phyloP scores from a whole-genome alignment of 2,797 vertebrate species.

The Mormyrops boulengeri region DNA sequence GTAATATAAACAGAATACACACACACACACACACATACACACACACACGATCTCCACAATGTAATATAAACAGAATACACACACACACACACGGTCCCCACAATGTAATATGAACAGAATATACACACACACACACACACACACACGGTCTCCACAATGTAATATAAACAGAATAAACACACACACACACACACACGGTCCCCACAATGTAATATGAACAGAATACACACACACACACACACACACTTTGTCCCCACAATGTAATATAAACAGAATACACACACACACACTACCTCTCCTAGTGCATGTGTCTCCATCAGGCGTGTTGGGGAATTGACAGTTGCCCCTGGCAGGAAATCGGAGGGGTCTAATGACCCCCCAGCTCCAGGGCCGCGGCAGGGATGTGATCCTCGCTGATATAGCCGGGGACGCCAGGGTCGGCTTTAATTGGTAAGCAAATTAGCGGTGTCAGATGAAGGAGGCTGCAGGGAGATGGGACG shows the following conservation, averaged over 20 bases:
- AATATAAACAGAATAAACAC: no score
- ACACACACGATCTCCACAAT: neutral
- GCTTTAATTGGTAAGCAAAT: slow-evolving; percentile 59
- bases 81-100: neutral
- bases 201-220: no score
- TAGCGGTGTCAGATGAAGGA: slow-evolving; percentile 45
- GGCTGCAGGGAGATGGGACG: slow-evolving; percentile 48
- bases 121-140: no score
- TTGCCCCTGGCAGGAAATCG: neutral
- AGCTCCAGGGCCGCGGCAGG: no score
- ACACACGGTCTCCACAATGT: no score
- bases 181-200: no score
- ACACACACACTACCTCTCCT: neutral
- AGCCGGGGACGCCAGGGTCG: slow-evolving; percentile 22
- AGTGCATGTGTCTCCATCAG: neutral
- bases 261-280: neutral
- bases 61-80: neutral
- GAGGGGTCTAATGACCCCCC: slow-evolving; percentile 26
- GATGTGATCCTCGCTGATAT: neutral
- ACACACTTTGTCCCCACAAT: neutral
- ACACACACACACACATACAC: neutral
- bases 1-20: neutral
- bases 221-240: no score
- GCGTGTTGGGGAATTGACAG: neutral
- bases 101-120: no score